These are phyloP conservation scores for Dipodomys merriami DNA, from an alignment of 2,113 vertebrate genomes.

Conservation along the genomic window DNA sequence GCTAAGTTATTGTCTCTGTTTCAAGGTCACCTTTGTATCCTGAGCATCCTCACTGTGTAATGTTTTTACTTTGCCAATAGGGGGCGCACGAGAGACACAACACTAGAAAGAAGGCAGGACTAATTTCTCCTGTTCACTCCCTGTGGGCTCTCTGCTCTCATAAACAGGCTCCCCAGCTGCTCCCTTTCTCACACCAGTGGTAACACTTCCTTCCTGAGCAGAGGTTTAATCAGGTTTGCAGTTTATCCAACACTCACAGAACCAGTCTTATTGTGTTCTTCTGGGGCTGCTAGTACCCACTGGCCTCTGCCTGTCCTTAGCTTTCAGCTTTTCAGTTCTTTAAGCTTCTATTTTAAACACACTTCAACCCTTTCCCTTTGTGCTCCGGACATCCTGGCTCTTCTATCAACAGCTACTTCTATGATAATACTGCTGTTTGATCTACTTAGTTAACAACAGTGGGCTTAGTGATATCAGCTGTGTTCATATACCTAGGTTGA, in stretches of 20 bases:
- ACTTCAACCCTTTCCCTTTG: neutral
- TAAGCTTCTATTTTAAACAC: neutral
- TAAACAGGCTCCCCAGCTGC: neutral
- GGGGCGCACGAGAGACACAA: neutral
- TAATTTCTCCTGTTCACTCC: neutral
- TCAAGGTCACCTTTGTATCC: accelerated
- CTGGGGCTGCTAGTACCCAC: neutral
- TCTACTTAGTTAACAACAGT: neutral
- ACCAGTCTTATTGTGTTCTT: neutral
- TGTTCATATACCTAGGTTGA: neutral
- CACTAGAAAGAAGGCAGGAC: neutral
- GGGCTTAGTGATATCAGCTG: neutral
- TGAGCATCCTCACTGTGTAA: no score
- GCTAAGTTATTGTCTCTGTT: neutral
- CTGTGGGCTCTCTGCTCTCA: neutral
- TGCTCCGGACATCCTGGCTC: neutral
- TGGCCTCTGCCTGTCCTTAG: neutral
- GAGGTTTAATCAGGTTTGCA: neutral
- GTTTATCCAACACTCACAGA: neutral
- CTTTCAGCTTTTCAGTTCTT: neutral
- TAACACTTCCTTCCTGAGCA: neutral
- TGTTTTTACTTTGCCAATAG: neutral
- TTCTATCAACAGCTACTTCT: neutral
- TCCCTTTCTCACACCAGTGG: neutral
- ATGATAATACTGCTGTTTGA: neutral